phyloP scores from a whole-genome alignment of 2,113 vertebrate genomes.

The Poeciliopsis retropinna region DNA sequence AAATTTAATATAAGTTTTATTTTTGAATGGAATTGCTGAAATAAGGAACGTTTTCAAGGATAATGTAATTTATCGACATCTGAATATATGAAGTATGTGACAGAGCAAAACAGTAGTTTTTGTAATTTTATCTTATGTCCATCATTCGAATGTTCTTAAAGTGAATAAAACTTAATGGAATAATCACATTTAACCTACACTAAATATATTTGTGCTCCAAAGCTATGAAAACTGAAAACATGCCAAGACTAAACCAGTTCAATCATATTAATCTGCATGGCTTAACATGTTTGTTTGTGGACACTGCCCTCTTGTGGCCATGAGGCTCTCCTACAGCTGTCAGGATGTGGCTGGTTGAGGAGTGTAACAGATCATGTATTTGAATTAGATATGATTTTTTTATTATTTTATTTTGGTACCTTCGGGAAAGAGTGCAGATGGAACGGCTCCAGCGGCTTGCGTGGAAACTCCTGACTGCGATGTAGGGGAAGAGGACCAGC shows the following conservation, averaged over 20 bases:
- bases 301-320: conserved; percentile 64
- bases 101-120: too few species aligned
- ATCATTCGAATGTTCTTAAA: neutral
- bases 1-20: too few species aligned
- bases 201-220: neutral
- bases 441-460: conserved; percentile 75
- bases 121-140: too few species aligned
- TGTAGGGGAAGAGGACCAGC: conserved; percentile 65
- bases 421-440: conserved; percentile 79
- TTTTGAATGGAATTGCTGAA: too few species aligned
- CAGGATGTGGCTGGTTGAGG: neutral
- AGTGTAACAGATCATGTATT: neutral
- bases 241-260: too few species aligned
- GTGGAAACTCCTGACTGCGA: conserved; percentile 75
- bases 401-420: conserved; percentile 45
- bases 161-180: neutral
- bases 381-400: conserved; percentile 10
- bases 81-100: neutral
- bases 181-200: neutral
- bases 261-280: neutral
- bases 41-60: too few species aligned
- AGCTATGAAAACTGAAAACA: too few species aligned
- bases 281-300: conserved; percentile 22
- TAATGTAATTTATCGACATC: neutral
- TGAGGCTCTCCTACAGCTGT: neutral